Evolutionary conservation across 2,113 vertebrate species (phyloP), one percentile per base, ranked within the genome.

Genomic region (Engraulis encrasicolus): DNA sequence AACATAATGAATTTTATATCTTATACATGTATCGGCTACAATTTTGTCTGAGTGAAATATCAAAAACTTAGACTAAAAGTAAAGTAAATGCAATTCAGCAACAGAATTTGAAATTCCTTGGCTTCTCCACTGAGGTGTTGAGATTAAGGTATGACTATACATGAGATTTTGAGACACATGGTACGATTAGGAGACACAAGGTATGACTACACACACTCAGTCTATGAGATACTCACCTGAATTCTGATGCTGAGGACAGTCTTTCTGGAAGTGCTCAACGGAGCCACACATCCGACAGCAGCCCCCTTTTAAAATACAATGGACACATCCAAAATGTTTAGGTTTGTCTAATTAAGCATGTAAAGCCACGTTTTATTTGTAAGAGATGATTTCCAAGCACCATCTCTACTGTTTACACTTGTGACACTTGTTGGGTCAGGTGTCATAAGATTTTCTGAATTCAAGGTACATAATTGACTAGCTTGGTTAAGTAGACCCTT

Each of bases 261-360:
- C 97, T 88, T 97, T 99, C 90, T 93, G 96, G 85, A 98, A 98
- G 90, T 99, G 98, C 83, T 97, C 96, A 86, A 99, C 98, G 3
- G 98, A 99, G 2, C 98, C 98, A 90, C 98, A 99, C 19, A 97
- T 92, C 6, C 91, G 96, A 88, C 98, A 99, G 88, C 95, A 85
- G 0, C 97, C 98, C 79, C 98, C 98, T 99, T 88, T 82, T 92
- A 40, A 87, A 31, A 17, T 17, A 74, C 27, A 20, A 6, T 77
- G 54, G 61, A 82, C 48, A 23, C 11, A 80, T 27, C 0, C 18
- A 34, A 15, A 36, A 27, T n/a, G 5, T 48, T 19, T 31, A 20
- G 20, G 50, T 50, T 50, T 31, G 50, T 17, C 45, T 15, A 45
- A 45, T 9, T 45, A 45, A 45, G 7, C 3, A 5, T 45, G 40